Base-by-base conservation (phyloP, 2,113 vertebrate genomes). In the Vireo altiloquus region DNA sequence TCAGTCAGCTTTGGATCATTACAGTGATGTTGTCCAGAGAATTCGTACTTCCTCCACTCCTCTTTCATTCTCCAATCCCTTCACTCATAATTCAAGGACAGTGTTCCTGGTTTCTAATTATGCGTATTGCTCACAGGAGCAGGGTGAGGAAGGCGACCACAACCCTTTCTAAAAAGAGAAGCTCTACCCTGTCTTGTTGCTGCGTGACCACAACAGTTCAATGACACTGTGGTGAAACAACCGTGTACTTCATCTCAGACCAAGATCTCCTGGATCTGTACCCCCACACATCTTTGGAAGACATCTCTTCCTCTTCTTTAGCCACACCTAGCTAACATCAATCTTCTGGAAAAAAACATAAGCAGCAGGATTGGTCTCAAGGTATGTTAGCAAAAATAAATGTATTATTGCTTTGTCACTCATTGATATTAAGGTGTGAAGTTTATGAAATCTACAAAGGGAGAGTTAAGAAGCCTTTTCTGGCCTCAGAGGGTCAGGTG, bases 71-170 rank as follows among this genome's bases (percentile, higher is more conserved):
- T 65, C 44, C 18, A 22, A 17, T 44, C 9, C 23, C 42, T 79
- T 76, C 30, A 37, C 74, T 68, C 20, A 37, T 60, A 80, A 94
- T 60, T 86, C 33, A 63, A 75, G 8, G 23, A 71, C 12, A 75
- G 54, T 35, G 77, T 91, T 93, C 75, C 56, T 81, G 37, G 20
- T 88, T 90, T 93, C 72, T 96, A 93, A 78, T 88, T 90, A 61
- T 46, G 31, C 2, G 6, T 70, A 53, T 88, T 83, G 33, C n/a
- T 96, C 82, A 59, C 60, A 95, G 72, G 64, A 80, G 6, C 42
- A 65, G 44, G 20, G 23, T 39, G 44, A 82, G 64, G 46, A 91
- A 87, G 31, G 25, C 64, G 72, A 83, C 31, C 0, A 0, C 76
- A 87, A 33, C 19, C 25, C 18, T 54, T 90, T 71, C 54, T 90